Percentiles rank a stretch among this genome's conserved stretches.
phyloP scores from a whole-genome alignment of 2,113 vertebrate genomes.

The Amazona vittata region DNA sequence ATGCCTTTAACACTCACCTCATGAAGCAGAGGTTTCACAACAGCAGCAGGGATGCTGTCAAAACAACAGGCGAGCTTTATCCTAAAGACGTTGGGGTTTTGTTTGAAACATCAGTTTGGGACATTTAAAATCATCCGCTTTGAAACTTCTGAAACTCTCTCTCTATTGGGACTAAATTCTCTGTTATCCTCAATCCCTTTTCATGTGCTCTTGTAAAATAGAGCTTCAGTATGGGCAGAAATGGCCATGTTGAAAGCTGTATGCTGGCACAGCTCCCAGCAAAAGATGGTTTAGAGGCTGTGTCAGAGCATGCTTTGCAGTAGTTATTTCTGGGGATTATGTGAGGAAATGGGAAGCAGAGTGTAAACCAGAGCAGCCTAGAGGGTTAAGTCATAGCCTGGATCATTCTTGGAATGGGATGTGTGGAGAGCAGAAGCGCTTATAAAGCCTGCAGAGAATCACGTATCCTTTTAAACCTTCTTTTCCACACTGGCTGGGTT shows the following conservation, averaged over 20 bases:
- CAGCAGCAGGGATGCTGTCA: background rate
- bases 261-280: background rate
- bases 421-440: background rate
- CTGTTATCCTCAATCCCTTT: background rate
- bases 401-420: background rate
- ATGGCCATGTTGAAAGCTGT: background rate
- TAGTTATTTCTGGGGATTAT: background rate
- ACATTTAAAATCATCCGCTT: background rate
- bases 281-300: background rate
- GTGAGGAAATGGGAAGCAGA: background rate
- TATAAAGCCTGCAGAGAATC: background rate
- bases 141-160: background rate
- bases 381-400: background rate
- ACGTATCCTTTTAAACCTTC: background rate
- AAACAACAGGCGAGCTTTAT: background rate
- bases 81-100: background rate
- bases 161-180: background rate
- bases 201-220: background rate
- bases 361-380: background rate
- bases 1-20: background rate
- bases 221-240: background rate
- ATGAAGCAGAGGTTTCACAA: background rate
- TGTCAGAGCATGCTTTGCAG: background rate
- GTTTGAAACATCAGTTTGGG: background rate
- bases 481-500: background rate